Conservation (phyloP, 2,888 invertebrate genomes). For the Cataglyphis cursor region DNA sequence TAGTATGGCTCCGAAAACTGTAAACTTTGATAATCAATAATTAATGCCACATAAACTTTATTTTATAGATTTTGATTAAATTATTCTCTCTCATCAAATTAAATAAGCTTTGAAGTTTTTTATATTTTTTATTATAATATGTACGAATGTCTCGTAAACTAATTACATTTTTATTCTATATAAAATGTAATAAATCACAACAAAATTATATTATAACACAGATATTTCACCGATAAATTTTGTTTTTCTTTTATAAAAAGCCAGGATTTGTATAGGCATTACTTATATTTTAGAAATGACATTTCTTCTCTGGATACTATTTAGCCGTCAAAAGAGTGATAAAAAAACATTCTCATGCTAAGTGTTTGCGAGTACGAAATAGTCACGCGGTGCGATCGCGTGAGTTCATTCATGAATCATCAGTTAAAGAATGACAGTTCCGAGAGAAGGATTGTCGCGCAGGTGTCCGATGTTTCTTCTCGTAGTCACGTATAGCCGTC, state of each 20-base stretch:
- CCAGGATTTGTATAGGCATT: not conserved
- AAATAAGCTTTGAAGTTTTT: not conserved
- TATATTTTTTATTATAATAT: not conserved
- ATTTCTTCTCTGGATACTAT: not conserved
- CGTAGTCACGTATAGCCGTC: not conserved
- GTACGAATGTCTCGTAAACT: not conserved
- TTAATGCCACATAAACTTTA: not conserved
- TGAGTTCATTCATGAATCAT: conserved; percentile 42
- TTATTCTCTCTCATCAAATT: not conserved
- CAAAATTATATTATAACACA: not conserved
- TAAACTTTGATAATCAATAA: not conserved
- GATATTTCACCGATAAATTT: not conserved
- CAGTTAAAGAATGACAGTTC: not conserved
- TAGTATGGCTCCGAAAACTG: not conserved
- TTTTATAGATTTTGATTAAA: not conserved
- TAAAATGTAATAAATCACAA: not conserved
- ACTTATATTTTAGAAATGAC: not conserved
- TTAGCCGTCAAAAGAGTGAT: not conserved
- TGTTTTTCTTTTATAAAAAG: not conserved
- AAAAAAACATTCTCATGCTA: not conserved
- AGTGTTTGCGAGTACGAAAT: not conserved
- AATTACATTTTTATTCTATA: not conserved
- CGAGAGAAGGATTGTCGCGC: not conserved
- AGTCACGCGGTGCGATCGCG: not conserved
- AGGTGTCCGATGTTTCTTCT: not conserved